Evolutionary conservation across 2,888 invertebrate genomes (phyloP), one percentile per base, ranked within the genome.

Genomic region (Pterostichus niger): DNA sequence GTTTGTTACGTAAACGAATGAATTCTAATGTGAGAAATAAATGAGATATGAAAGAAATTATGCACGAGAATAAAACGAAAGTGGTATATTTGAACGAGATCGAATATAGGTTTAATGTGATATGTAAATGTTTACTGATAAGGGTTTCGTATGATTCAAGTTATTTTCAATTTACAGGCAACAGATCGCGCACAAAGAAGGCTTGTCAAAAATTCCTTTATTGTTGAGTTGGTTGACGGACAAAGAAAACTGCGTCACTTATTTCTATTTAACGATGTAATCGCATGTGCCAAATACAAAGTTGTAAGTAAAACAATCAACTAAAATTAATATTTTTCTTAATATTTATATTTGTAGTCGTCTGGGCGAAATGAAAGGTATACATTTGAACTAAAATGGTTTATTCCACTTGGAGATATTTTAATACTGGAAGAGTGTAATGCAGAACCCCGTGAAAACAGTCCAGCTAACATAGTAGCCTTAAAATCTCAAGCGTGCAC

Each of bases 281-380:
- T 98, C 86, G 97, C 98, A 79, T 98, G 98, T 91, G 97, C 98
- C 87, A 98, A 97, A 91, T 97, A 97, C 88, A 97, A 97, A 93
- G 94, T 93, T 88, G 88, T 89, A 86, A 86, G 85, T 83, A 44
- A 40, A 40, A 40, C 9, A 11, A 31, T 80, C 10, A 11, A 11
- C 31, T 15, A 31, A 52, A 33, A 33, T 49, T 73, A 71, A 17
- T 0, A 17, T 33, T 17, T 52, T 44, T 52, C 44, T 46, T 56
- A 68, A 33, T 17, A 71, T 54, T 56, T 44, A n/a, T 83, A 54
- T 31, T 64, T 83, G 31, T 87, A 94, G 94, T 95, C 96, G 11
- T 94, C 96, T 6, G 96, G 96, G 0, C 93, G 96, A 52, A 89
- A 87, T 81, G 97, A 97, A 89, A 97, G 97, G 89, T 96, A 96